Evolutionary conservation across 2,797 vertebrate species (phyloP).

Genomic region (Halcyon leucocephala): DNA sequence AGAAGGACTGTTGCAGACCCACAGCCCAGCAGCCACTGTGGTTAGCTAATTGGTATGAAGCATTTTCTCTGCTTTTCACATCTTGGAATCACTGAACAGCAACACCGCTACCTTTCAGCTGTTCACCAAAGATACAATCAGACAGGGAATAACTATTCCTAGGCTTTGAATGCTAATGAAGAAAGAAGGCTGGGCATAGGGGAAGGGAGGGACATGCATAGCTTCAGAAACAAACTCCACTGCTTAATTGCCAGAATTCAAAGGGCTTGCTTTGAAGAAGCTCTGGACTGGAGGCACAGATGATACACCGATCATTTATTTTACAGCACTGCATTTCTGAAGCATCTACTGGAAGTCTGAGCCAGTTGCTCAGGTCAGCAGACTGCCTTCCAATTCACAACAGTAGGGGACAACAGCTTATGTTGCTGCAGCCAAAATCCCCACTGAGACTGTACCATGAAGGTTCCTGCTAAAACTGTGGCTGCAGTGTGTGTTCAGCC

Average conservation of each 20-base stretch:
- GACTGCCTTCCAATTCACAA: slow-evolving; percentile 10
- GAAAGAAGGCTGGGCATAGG: not conserved
- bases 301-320: not conserved
- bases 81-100: not conserved
- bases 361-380: slow-evolving; percentile 14
- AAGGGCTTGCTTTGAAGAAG: slow-evolving; percentile 1
- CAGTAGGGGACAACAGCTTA: not conserved
- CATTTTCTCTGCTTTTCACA: not conserved
- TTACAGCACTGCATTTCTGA: not conserved
- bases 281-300: not conserved
- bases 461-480: not conserved
- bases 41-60: not conserved
- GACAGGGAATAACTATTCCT: not conserved
- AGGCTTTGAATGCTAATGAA: slow-evolving; percentile 21
- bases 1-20: not conserved
- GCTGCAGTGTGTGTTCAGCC: not conserved
- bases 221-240: not conserved
- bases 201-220: not conserved
- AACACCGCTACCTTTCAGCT: not conserved
- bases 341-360: not conserved
- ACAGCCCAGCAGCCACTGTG: not conserved
- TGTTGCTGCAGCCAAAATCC: not conserved
- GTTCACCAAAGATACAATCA: not conserved
- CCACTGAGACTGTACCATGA: not conserved
- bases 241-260: not conserved